These are phyloP conservation scores for Acanthopleura granulata DNA, from an alignment of 2,888 invertebrate species.

Conservation along the genomic window DNA sequence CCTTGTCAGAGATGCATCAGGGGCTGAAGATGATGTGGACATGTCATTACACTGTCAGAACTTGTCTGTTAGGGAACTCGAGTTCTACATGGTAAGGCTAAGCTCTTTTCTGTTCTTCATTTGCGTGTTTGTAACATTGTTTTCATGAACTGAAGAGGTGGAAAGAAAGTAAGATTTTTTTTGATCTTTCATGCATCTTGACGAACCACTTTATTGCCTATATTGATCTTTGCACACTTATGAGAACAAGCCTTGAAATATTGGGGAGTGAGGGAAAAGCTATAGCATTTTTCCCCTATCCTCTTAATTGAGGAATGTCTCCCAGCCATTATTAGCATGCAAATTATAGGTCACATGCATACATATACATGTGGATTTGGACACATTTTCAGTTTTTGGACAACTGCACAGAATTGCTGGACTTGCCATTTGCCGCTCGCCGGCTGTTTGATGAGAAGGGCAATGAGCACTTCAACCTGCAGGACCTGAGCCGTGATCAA, in stretches of 20 bases:
- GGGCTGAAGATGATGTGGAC: constrained; percentile 34
- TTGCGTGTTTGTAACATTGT: no score
- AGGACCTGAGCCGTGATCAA: constrained; percentile 60
- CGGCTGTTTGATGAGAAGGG: constrained; percentile 67
- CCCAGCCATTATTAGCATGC: neutral
- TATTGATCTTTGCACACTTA: no score
- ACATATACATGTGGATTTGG: neutral
- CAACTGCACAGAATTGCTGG: constrained; percentile 61
- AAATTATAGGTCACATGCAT: neutral
- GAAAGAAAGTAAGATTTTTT: no score
- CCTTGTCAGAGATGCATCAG: neutral
- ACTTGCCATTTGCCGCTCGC: constrained; percentile 67
- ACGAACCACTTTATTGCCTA: no score
- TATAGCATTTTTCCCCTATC: neutral
- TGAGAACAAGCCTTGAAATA: no score
- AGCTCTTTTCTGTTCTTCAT: neutral
- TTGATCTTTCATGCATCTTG: no score
- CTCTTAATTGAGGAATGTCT: neutral
- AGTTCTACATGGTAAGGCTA: constrained; percentile 58
- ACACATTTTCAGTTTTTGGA: constrained; percentile 65
- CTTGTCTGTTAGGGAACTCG: constrained; percentile 56
- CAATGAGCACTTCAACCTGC: constrained; percentile 63
- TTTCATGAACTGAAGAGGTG: no score
- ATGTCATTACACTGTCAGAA: constrained; percentile 55
- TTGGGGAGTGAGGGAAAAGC: no score